A percentile compares a stretch with the other conserved stretches of the same genome.
Evolutionary conservation across 2,797 vertebrate species (phyloP).

Genomic region (Oreochromis grahami): DNA sequence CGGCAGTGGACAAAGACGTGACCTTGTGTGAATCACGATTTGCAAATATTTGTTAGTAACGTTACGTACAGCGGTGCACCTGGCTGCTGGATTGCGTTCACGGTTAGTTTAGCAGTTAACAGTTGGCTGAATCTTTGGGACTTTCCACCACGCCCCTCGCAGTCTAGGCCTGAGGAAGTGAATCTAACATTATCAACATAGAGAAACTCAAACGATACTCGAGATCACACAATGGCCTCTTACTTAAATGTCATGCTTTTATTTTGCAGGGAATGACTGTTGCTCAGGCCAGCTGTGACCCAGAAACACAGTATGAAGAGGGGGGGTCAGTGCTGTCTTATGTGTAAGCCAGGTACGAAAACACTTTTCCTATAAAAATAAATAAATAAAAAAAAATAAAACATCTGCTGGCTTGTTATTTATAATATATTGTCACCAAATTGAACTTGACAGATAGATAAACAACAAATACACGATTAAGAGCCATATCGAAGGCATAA

Average conservation of each 20-base stretch:
- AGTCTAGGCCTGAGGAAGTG: conserved; percentile 6
- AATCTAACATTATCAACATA: not conserved
- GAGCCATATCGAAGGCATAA: not conserved
- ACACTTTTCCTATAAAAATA: not conserved
- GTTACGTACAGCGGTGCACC: not conserved
- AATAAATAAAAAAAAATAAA: rapidly evolving
- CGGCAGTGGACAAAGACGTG: not conserved
- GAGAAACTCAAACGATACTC: not conserved
- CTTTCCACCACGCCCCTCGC: conserved; percentile 50
- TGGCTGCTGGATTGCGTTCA: rapidly evolving
- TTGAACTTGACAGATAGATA: not conserved
- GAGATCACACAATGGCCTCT: not conserved
- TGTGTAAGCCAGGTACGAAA: conserved; percentile 66
- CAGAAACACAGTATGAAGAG: conserved; percentile 6
- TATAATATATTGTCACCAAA: not conserved
- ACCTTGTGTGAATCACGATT: not conserved
- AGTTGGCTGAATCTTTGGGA: conserved; percentile 27
- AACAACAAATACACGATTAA: not conserved
- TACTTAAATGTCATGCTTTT: not conserved
- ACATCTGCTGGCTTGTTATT: not conserved
- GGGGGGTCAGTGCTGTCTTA: conserved; percentile 44
- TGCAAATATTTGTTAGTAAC: rapidly evolving
- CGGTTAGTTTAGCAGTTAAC: not conserved
- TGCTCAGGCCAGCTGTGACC: conserved; percentile 46
- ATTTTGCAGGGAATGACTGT: conserved; percentile 20